Conservation (phyloP, 2,113 vertebrate species). For the Crotalus viridis region DNA sequence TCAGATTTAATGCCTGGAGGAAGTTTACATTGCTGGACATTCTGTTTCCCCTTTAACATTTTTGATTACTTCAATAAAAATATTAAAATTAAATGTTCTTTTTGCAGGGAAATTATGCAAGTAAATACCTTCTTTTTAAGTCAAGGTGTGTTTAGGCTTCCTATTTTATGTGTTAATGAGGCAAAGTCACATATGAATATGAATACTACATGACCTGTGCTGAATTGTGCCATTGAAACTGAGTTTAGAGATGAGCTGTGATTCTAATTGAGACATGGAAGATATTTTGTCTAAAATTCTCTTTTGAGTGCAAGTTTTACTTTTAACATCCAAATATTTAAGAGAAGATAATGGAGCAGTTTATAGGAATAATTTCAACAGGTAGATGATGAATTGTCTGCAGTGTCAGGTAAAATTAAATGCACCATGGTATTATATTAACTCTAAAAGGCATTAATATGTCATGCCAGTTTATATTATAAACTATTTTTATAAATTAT, state of each 20-base stretch:
- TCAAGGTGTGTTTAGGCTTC: background rate
- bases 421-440: background rate
- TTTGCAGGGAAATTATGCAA: background rate
- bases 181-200: background rate
- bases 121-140: background rate
- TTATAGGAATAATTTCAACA: background rate
- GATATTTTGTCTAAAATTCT: background rate
- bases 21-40: background rate
- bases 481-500: slow-evolving; percentile 13
- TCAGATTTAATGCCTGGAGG: background rate
- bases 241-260: background rate
- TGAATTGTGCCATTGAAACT: background rate
- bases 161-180: background rate
- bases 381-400: background rate
- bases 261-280: background rate
- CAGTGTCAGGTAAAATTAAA: slow-evolving; percentile 8
- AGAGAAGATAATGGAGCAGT: background rate
- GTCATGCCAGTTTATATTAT: slow-evolving; percentile 6
- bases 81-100: background rate
- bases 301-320: background rate
- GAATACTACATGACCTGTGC: background rate
- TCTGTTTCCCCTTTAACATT: background rate
- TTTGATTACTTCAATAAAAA: background rate
- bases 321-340: slow-evolving; percentile 4
- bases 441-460: slow-evolving; percentile 2